Conservation (phyloP, 92 coral and sea anemone genomes). For the Paragorgia papillata region DNA sequence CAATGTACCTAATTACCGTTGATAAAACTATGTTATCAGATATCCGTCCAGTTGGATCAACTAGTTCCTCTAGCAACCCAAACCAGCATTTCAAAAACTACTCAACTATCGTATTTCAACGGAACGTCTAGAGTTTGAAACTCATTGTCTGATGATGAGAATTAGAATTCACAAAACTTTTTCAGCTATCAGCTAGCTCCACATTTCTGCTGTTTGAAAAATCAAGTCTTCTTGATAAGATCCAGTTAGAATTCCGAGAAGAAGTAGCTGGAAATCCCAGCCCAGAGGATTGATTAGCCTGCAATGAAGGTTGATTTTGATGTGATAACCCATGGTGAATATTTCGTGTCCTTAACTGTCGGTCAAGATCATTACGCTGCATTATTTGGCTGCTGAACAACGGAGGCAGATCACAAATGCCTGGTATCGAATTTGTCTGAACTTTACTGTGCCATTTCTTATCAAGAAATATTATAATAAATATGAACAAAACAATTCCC, state of each 20-base stretch:
- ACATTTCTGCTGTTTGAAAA: background rate
- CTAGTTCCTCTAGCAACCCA: too few species aligned
- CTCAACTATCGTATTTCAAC: too few species aligned
- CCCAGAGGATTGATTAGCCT: background rate
- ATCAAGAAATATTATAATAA: constrained; percentile 8
- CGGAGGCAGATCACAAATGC: constrained; percentile 12
- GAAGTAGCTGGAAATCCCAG: background rate
- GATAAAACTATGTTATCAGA: too few species aligned
- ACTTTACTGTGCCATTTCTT: constrained; percentile 25
- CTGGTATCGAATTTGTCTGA: background rate
- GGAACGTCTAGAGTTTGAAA: too few species aligned
- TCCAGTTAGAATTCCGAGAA: constrained; percentile 18
- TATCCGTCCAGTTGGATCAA: too few species aligned
- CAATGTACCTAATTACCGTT: too few species aligned
- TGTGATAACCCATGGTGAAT: background rate
- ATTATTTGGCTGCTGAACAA: background rate
- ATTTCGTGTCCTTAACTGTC: background rate
- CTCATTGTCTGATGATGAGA: too few species aligned
- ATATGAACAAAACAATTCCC: background rate
- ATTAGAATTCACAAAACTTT: too few species aligned
- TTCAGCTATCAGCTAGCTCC: background rate
- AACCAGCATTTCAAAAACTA: too few species aligned
- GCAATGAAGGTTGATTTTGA: background rate
- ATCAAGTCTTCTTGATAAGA: background rate
- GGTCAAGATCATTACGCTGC: background rate